Conservation (phyloP, 2,888 invertebrate genomes). For the Eupithecia insigniata region DNA sequence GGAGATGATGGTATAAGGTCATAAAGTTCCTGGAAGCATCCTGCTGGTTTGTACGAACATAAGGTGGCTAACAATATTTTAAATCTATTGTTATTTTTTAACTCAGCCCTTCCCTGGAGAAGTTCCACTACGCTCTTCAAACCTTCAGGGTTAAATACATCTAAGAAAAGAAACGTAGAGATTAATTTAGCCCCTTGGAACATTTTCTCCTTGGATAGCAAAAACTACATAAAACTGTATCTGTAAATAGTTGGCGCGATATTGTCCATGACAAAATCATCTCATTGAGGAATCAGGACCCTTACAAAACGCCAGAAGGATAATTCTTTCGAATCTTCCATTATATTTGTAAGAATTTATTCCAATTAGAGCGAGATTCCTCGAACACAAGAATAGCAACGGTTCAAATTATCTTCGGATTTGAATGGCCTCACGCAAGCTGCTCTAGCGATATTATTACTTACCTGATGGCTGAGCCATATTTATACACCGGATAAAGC, state of each 20-base stretch:
- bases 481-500: neutral
- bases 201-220: neutral
- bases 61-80: neutral
- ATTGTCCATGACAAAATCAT: neutral
- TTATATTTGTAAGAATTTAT: constrained; percentile 26
- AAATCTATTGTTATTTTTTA: neutral
- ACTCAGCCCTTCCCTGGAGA: neutral
- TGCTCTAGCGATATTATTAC: constrained; percentile 1
- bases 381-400: constrained; percentile 21
- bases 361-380: constrained; percentile 28
- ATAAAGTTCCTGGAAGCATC: no score
- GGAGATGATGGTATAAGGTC: no score
- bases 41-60: neutral
- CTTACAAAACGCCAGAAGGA: neutral
- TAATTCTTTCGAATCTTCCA: neutral
- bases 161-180: neutral
- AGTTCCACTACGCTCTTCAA: neutral
- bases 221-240: neutral
- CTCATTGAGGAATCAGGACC: neutral
- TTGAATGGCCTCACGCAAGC: constrained; percentile 15
- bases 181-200: neutral
- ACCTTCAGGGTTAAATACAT: neutral
- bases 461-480: neutral
- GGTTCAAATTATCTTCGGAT: constrained; percentile 28
- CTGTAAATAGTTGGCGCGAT: neutral